Evolutionary conservation across 2,113 vertebrate species (phyloP), one percentile per base, ranked within the genome.

Genomic region (Setophaga kirtlandii): DNA sequence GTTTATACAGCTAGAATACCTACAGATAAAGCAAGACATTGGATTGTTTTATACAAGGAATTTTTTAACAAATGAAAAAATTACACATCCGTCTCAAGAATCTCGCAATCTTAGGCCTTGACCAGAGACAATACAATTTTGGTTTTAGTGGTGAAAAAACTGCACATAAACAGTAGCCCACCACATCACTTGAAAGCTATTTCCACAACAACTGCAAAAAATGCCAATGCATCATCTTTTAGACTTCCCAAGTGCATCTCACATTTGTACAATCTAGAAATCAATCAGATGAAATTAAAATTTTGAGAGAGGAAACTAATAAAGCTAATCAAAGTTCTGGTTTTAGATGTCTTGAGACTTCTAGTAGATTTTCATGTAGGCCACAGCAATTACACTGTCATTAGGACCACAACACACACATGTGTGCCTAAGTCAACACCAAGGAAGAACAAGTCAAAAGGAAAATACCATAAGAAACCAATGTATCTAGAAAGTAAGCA

Each of bases 11-110:
- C 22, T 47, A 18, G 49, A 75, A 59, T n/a, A 52, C 25, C 14
- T 84, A 15, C 3, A 62, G 35, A 12, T 78, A 52, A 84, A 67
- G 50, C 17, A 44, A 81, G 63, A 74, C 50, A 41, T 10, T 31
- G 13, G 14, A 23, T 10, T 60, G 9, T 5, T 28, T 37, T 79
- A 31, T 79, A 15, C 20, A 49, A 46, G 0, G 0, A 12, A n/a
- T 41, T 70, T 94, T 81, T 75, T 56, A 56, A 76, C 4, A 78
- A 84, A 52, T 56, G 2, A 37, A 89, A 60, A 22, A 1, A 0
- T 52, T 15, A 41, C 17, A 75, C 15, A 56, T 31, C 30, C 75
- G 7, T 56, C 16, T 37, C 33, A 84, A 74, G 27, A 84, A 68
- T 52, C 20, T 81, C 47, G 62, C 30, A 14, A 18, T 63, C 47